Base-by-base conservation (phyloP, 2,797 vertebrate species). In the Florisuga fusca region DNA sequence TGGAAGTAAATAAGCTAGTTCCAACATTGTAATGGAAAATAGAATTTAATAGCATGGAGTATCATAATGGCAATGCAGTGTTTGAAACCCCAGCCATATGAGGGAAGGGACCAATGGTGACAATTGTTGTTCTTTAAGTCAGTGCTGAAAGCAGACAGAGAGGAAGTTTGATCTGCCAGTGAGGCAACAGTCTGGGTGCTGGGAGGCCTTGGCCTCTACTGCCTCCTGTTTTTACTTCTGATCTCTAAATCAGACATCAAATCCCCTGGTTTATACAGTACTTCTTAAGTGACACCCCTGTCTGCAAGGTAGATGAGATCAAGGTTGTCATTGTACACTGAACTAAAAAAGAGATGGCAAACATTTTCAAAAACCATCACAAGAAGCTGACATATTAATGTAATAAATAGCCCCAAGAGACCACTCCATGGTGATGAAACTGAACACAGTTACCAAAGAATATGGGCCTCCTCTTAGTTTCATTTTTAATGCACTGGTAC, bases 21-120 rank as follows among this genome's bases (percentile, higher is more conserved):
- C 26, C 0, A 1, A 8, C 77, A 79, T 82, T 58, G 57, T 90
- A 50, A 89, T 2, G 5, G 77, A 94, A 95, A 96, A 91, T 14
- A 86, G 85, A 93, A 94, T 90, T 94, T 73, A 96, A 93, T 90
- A 91, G 73, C 34, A 12, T 15, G 22, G 88, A 95, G 91, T 84
- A 41, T 45, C 26, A 48, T 48, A 91, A 81, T 75, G 34, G 12
- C 48, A 72, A 48, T 9, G 26, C 15, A 36, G 20, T 38, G 20
- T 75, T 87, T 88, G 61, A 73, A 58, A 77, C 22, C 18, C 15
- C 3, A n/a, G 45, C 27, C 26, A 25, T 55, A 50, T 7, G n/a
- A 84, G 63, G 79, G 69, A 78, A 75, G 46, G 66, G 59, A 66
- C 36, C 2, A 15, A 36, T 63, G 33, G 38, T 69, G 66, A 45